Conservation (phyloP, 2,797 vertebrate species). For the Leptoclinus maculatus region DNA sequence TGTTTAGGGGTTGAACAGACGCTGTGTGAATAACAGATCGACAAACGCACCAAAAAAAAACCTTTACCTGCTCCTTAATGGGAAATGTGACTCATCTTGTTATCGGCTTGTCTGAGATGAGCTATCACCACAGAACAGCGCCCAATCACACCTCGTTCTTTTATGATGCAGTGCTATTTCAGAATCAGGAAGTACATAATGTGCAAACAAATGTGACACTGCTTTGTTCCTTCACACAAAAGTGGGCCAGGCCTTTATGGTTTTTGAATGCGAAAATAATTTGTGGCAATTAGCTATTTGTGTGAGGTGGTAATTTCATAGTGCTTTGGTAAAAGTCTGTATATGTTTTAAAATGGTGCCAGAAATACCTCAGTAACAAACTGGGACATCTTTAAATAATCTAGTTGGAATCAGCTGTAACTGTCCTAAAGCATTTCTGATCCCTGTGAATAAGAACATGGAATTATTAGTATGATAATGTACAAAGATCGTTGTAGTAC, state of each 20-base stretch:
- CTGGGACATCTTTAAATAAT: slow-evolving; percentile 8
- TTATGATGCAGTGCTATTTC: slow-evolving; percentile 68
- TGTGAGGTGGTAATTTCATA: background rate
- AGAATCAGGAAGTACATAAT: slow-evolving; percentile 43
- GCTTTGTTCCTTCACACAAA: slow-evolving; percentile 18
- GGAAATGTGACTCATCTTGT: slow-evolving; percentile 74
- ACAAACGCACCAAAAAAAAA: slow-evolving; percentile 24
- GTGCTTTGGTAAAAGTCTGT: slow-evolving; percentile 23
- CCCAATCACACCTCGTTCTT: slow-evolving; percentile 62
- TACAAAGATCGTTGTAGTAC: background rate
- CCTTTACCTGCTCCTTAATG: slow-evolving; percentile 68
- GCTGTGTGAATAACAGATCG: slow-evolving; percentile 57
- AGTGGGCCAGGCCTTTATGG: background rate
- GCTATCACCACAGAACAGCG: slow-evolving; percentile 57
- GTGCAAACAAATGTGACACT: slow-evolving; percentile 36
- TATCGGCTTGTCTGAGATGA: slow-evolving; percentile 72
- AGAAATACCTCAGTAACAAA: slow-evolving; percentile 17
- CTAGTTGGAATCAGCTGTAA: slow-evolving; percentile 6
- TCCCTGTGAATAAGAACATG: background rate
- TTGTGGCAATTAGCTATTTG: slow-evolving; percentile 25
- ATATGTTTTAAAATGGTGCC: slow-evolving; percentile 9
- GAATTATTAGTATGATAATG: background rate
- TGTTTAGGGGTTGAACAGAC: slow-evolving; percentile 62
- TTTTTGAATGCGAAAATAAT: slow-evolving; percentile 4
- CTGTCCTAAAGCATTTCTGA: background rate